Conservation (phyloP, 1,140 invertebrate genomes). For the Manduca sexta region DNA sequence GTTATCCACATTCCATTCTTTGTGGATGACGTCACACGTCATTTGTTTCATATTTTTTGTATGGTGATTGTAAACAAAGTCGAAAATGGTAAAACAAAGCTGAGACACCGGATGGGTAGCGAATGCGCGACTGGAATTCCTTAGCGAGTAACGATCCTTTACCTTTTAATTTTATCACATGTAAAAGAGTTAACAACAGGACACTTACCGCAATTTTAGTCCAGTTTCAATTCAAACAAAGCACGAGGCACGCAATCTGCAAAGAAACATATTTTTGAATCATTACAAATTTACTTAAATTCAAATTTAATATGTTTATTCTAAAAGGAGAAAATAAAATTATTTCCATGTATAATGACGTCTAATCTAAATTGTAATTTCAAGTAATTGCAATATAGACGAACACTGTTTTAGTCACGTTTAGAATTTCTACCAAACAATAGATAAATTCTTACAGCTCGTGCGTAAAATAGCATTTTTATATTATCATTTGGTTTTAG, state of each 20-base stretch:
- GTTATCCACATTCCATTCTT: too few relatives aligned
- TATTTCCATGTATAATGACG: too few relatives aligned
- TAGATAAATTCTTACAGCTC: conserved; percentile 12
- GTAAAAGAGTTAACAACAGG: background rate
- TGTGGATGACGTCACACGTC: too few relatives aligned
- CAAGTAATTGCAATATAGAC: background rate
- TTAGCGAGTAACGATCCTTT: background rate
- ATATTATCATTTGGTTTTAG: conserved; percentile 4
- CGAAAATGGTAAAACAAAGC: too few relatives aligned
- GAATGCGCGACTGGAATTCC: conserved; percentile 14
- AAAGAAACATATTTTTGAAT: too few relatives aligned
- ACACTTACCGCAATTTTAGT: conserved; percentile 22
- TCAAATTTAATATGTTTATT: too few relatives aligned
- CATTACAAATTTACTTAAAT: too few relatives aligned
- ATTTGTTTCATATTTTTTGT: background rate
- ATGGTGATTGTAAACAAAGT: background rate
- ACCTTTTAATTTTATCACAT: conserved; percentile 9
- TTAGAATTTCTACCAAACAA: conserved; percentile 15
- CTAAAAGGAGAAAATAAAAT: too few relatives aligned
- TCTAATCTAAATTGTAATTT: too few relatives aligned
- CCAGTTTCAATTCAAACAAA: conserved; percentile 15
- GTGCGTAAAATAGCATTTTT: conserved; percentile 21
- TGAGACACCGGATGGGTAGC: conserved; percentile 12
- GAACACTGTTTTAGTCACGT: conserved; percentile 24
- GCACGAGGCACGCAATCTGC: conserved; percentile 15